A percentile compares a stretch with the other conserved stretches of the same genome.
Evolutionary conservation across 2,888 invertebrate genomes (phyloP).

Genomic region (Cryptophagus acutangulus): DNA sequence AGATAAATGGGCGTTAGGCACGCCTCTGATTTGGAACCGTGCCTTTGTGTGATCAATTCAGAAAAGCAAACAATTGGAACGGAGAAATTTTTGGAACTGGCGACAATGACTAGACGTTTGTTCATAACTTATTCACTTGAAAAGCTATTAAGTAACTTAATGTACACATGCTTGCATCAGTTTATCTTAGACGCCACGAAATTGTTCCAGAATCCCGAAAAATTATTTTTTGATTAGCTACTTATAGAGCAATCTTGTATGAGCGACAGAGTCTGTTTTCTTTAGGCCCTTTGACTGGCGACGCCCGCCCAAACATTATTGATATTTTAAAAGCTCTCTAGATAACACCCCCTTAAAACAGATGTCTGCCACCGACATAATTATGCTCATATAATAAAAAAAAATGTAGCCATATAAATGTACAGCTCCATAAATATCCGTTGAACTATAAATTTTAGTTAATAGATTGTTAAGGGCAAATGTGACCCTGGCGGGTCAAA

Average conservation of each 20-base stretch:
- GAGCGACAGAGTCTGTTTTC: slow-evolving; percentile 39
- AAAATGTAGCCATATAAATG: slow-evolving; percentile 7
- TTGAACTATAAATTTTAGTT: slow-evolving; percentile 38
- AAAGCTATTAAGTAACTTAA: too few species aligned
- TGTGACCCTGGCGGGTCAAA: slow-evolving; percentile 41
- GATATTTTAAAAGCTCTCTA: slow-evolving; percentile 33
- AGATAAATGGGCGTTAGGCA: slow-evolving; percentile 17
- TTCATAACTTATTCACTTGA: slow-evolving; percentile 12
- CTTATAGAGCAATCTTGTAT: too few species aligned
- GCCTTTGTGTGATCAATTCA: slow-evolving; percentile 12
- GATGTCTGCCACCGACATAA: slow-evolving; percentile 40
- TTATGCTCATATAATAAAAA: slow-evolving; percentile 36
- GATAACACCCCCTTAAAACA: slow-evolving; percentile 43
- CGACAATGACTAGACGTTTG: slow-evolving; percentile 15
- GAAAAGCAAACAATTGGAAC: slow-evolving; percentile 14
- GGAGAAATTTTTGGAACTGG: too few species aligned
- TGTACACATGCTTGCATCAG: too few species aligned
- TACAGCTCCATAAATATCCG: slow-evolving; percentile 29
- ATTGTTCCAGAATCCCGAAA: too few species aligned
- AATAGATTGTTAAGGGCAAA: slow-evolving; percentile 37
- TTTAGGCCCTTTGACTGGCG: slow-evolving; percentile 37
- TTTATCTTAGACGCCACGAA: too few species aligned
- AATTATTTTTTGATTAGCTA: too few species aligned
- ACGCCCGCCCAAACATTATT: slow-evolving; percentile 37
- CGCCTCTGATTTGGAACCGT: slow-evolving; percentile 11